Base-by-base conservation (phyloP, 2,113 vertebrate species). In the Leptosomus discolor region DNA sequence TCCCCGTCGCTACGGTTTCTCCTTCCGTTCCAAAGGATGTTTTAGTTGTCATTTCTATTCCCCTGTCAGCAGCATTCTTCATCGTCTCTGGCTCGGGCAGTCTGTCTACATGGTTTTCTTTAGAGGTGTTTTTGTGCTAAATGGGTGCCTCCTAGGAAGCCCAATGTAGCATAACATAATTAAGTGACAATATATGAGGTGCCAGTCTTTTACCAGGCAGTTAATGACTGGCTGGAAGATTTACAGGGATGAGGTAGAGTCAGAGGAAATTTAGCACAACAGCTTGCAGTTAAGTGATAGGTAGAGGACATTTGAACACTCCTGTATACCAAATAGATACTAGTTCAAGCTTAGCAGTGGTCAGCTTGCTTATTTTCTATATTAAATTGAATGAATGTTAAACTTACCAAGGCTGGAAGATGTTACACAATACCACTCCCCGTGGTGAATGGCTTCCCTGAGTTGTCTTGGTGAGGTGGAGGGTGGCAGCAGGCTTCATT, bases 111-210 rank as follows among this genome's bases (percentile, higher is more conserved):
- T 92, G 78, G 64, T 96, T 97, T 97, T 98, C 97, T 98, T 96
- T 96, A 64, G 96, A 93, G 96, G 96, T 97, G 97, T 97, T 97
- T 97, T 97, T 97, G 94, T 96, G 97, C 96, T 95, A 98, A 96
- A 96, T 93, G 95, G 97, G 96, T 96, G 96, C 97, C 95, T 98
- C 97, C 95, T 97, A 97, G 96, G 97, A 98, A 97, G 97, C 93
- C 97, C 93, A 97, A 94, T 96, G 97, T 95, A 97, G 97, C 97
- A 97, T 93, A 95, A 95, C 95, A 91, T 97, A 96, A 96, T 98
- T 97, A 97, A 98, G 96, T 97, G 98, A 97, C 98, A 98, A 97
- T 94, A 95, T 97, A 98, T 95, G 97, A 98, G 95, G 96, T 97
- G 94, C 93, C 94, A 96, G 97, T 91, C 82, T 91, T 98, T 98